Evolutionary conservation across 2,888 invertebrate species (phyloP), one percentile per base, ranked within the genome.

Genomic region (Masnerella sp.): DNA sequence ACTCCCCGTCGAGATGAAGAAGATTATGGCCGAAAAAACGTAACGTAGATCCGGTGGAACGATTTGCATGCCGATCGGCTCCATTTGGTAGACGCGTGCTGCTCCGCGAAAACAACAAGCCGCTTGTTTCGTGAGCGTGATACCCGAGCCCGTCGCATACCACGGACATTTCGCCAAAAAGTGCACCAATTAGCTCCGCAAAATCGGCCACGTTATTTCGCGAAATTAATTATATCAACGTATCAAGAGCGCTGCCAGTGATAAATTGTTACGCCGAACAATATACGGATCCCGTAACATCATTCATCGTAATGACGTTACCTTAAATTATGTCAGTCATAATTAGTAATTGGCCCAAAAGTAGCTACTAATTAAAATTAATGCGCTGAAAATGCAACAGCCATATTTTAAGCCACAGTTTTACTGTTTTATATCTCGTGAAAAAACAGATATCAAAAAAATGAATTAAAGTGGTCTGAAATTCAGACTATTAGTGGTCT

Each of bases 21-120:
- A 67, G 67, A 58, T 67, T 67, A 11, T 25, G 58, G 64, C n/a
- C 47, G 71, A 71, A 75, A 80, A 78, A 81, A 80, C 5, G n/a
- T 8, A n/a, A 32, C 73, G 74, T 77, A 79, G 79, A 81, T 83
- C 80, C 69, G 75, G 78, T 77, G 78, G 76, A 76, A 72, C 79
- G 81, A 83, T 81, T 82, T 80, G 77, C 74, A 68, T 72, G 65
- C 51, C 76, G 78, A 80, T 82, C 79, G 77, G 77, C 77, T 65
- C 70, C 73, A 71, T 74, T 74, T 74, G 69, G 61, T 38, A 58
- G 67, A 45, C 71, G 72, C 74, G 75, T 74, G 76, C 15, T 8
- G 49, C 47, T 30, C 14, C 54, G 67, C 52, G 72, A 45, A 69
- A 74, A 68, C 71, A 70, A 71, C 49, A 30, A 32, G 38, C 12